phyloP scores from a whole-genome alignment of 2,797 vertebrate genomes.

The Bovichtus diacanthus region DNA sequence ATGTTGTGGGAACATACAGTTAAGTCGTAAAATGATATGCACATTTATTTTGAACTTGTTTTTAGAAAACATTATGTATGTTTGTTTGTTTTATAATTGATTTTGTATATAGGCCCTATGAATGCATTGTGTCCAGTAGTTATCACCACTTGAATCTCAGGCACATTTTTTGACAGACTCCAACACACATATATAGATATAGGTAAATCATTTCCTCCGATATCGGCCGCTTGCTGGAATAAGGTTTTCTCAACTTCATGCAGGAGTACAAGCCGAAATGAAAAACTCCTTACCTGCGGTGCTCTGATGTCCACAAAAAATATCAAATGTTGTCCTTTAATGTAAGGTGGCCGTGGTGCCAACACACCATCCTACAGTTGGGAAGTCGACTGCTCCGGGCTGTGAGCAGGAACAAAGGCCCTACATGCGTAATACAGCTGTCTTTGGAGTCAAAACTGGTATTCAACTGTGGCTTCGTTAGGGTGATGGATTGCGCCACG shows the following conservation, averaged over 20 bases:
- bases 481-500: slow-evolving; percentile 40
- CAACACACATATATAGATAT: neutral
- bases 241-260: neutral
- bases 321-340: slow-evolving; percentile 37
- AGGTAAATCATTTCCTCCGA: neutral
- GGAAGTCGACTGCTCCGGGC: slow-evolving; percentile 16
- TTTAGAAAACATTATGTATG: neutral
- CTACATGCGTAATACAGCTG: slow-evolving; percentile 35
- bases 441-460: slow-evolving; percentile 42
- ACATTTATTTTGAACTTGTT: neutral
- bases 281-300: slow-evolving; percentile 58
- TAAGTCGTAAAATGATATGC: neutral
- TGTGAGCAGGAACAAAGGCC: slow-evolving; percentile 31
- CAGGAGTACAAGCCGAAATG: neutral
- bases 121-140: neutral
- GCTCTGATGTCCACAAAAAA: slow-evolving; percentile 2
- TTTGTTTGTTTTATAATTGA: neutral
- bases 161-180: neutral
- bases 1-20: neutral
- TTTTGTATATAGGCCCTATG: neutral
- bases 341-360: neutral
- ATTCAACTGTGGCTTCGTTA: slow-evolving; percentile 18
- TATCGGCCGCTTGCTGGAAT: neutral
- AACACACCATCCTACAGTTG: slow-evolving; percentile 58
- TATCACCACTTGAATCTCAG: neutral